Conservation (phyloP, 2,113 vertebrate species). For the Galbula dea region DNA sequence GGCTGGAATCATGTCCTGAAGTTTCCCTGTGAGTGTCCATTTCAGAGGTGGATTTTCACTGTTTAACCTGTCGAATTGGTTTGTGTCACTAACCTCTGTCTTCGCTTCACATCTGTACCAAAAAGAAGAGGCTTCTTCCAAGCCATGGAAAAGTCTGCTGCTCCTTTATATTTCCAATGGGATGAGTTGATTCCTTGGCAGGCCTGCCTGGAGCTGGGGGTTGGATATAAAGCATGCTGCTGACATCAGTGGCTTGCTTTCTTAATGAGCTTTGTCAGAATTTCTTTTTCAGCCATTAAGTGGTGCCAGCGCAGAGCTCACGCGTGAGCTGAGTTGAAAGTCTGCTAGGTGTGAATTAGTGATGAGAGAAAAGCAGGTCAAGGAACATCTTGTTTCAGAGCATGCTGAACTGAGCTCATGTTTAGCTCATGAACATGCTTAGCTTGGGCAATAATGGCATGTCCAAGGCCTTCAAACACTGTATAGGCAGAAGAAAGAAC, state of each 20-base stretch:
- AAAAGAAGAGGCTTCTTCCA: not conserved
- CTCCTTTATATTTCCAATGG: not conserved
- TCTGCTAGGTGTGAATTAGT: constrained; percentile 50
- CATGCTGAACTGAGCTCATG: not conserved
- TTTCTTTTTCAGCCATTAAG: constrained; percentile 35
- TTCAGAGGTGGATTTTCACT: not conserved
- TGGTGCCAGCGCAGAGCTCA: not conserved
- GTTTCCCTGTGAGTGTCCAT: not conserved
- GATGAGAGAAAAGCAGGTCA: constrained; percentile 53
- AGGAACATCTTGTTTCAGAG: not conserved
- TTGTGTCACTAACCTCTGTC: not conserved
- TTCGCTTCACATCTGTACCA: not conserved
- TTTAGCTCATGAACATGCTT: too few species aligned
- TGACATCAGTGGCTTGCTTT: not conserved
- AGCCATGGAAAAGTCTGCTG: not conserved
- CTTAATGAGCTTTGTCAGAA: constrained; percentile 44
- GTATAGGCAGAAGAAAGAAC: not conserved
- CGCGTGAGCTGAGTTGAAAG: constrained; percentile 11
- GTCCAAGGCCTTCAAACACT: not conserved
- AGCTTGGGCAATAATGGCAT: fast-evolving
- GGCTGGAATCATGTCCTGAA: not conserved
- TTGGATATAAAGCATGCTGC: not conserved
- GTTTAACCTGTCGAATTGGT: not conserved
- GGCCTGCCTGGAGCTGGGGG: not conserved
- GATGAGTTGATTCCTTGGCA: not conserved